A percentile compares a stretch with the other conserved stretches of the same genome.
These are phyloP conservation scores for Cryptotis parvus DNA, from an alignment of 2,113 vertebrate species.

Conservation along the genomic window DNA sequence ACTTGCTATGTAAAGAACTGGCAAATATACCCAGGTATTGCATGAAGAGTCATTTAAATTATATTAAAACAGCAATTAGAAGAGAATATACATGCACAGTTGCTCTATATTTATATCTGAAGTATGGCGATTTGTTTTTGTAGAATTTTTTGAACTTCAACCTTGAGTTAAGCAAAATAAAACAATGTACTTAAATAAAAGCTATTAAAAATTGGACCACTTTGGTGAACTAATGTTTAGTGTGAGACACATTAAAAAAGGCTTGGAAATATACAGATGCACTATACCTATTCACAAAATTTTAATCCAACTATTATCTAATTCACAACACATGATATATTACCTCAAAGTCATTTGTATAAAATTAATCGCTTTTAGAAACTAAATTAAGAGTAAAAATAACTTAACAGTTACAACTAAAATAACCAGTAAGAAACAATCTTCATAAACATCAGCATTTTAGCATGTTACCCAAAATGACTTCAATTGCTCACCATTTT, in stretches of 20 bases:
- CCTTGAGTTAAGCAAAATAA: slow-evolving; percentile 20
- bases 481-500: slow-evolving; percentile 8
- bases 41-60: slow-evolving; percentile 34
- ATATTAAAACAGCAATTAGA: slow-evolving; percentile 26
- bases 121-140: background rate
- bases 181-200: background rate
- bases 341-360: slow-evolving; percentile 15
- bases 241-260: slow-evolving; percentile 1
- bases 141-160: slow-evolving; percentile 14
- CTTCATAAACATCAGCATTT: background rate
- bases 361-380: background rate
- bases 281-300: background rate
- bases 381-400: background rate
- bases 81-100: background rate
- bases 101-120: background rate
- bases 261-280: slow-evolving; percentile 19
- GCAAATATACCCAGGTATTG: background rate
- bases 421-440: background rate
- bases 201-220: background rate
- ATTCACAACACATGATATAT: background rate
- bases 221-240: background rate
- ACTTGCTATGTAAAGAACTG: background rate
- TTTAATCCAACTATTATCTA: background rate
- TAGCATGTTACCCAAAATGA: slow-evolving; percentile 32
- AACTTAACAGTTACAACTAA: background rate